These are phyloP conservation scores for Eurystomus gularis DNA, from an alignment of 2,113 vertebrate genomes.

Conservation along the genomic window DNA sequence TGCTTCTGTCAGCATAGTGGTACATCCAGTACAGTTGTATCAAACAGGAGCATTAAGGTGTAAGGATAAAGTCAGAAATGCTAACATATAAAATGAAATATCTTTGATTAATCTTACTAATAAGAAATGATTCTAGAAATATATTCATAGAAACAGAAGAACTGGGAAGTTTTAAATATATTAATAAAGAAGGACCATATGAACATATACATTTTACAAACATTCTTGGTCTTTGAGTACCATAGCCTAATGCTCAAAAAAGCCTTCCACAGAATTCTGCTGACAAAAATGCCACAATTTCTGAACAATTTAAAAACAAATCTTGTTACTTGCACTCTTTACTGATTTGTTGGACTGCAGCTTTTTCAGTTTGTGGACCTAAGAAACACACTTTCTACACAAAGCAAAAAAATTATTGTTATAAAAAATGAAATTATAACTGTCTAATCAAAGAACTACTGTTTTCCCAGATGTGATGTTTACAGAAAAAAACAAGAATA, in stretches of 20 bases:
- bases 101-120: background rate
- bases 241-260: background rate
- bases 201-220: background rate
- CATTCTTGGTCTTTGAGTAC: background rate
- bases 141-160: background rate
- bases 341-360: background rate
- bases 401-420: background rate
- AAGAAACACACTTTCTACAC: background rate
- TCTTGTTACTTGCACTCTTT: background rate
- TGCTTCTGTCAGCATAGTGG: background rate
- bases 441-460: background rate
- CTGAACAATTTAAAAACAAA: background rate
- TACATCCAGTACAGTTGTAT: background rate
- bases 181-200: background rate
- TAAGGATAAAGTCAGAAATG: background rate
- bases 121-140: background rate
- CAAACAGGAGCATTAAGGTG: background rate
- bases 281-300: background rate
- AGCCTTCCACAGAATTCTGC: background rate
- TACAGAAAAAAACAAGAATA: background rate
- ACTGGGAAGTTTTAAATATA: background rate
- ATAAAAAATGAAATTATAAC: background rate
- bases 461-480: background rate
- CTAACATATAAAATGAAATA: background rate
- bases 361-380: background rate